Evolutionary conservation across 2,797 vertebrate genomes (phyloP).

Genomic region (Alca torda): DNA sequence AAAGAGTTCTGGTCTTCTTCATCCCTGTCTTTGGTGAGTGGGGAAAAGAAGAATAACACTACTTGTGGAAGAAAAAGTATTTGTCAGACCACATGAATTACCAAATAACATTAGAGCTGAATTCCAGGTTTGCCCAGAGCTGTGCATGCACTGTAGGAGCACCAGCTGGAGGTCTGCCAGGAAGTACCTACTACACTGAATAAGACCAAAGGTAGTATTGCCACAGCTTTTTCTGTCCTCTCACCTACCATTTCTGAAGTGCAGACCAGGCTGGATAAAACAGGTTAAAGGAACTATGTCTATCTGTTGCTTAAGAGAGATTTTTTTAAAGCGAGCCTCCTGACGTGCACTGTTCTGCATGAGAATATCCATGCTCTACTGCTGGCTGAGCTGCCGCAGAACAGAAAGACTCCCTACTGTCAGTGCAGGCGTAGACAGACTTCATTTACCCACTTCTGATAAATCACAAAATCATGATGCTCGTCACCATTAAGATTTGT

Average conservation of each 20-base stretch:
- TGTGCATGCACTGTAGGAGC: background rate
- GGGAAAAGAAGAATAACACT: background rate
- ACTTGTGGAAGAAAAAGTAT: background rate
- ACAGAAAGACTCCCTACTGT: background rate
- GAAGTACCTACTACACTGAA: background rate
- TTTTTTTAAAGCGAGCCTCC: background rate
- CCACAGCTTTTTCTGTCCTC: background rate
- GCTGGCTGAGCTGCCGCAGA: background rate
- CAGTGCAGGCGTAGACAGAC: background rate
- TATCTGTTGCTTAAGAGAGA: background rate
- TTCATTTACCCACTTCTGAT: background rate
- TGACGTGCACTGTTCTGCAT: fast-evolving
- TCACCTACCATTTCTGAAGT: background rate
- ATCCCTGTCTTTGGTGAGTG: background rate
- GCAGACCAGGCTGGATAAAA: background rate
- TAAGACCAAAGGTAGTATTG: background rate
- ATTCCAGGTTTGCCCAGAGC: background rate
- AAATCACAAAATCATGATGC: background rate
- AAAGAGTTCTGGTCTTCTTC: background rate
- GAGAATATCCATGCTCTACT: background rate
- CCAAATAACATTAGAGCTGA: background rate
- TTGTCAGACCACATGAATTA: background rate
- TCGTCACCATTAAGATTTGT: background rate
- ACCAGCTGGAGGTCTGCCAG: background rate
- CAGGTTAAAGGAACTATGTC: background rate